Conservation (phyloP, 2,797 vertebrate genomes). For the Zalophus californianus region DNA sequence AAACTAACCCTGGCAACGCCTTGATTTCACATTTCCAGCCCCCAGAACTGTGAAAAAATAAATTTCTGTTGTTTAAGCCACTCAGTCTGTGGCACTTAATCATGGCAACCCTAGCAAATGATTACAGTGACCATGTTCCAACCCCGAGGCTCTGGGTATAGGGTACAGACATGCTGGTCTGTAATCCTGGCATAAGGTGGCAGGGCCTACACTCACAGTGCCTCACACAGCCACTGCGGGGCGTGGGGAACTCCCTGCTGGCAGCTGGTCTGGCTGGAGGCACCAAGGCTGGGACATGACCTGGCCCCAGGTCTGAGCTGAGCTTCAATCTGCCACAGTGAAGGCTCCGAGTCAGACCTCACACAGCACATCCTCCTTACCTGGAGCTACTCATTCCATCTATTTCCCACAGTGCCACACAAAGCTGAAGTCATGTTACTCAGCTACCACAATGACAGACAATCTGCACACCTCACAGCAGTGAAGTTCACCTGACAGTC, state of each 20-base stretch:
- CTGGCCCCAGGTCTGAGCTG: not conserved
- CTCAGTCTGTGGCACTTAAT: not conserved
- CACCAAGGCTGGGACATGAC: not conserved
- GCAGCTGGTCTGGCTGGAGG: not conserved
- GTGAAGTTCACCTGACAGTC: not conserved
- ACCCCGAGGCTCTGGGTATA: not conserved
- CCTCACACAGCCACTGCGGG: not conserved
- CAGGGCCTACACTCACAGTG: not conserved
- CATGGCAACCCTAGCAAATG: not conserved
- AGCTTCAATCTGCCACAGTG: not conserved
- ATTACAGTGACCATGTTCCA: not conserved
- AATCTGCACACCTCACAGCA: not conserved
- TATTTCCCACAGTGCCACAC: not conserved
- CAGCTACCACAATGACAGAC: not conserved
- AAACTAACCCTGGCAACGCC: not conserved
- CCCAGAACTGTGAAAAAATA: not conserved
- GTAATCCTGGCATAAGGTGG: not conserved
- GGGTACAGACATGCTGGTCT: not conserved
- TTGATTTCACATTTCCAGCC: not conserved
- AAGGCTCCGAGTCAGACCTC: not conserved
- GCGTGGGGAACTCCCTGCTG: not conserved
- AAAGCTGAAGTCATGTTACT: not conserved
- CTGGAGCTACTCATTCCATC: not conserved
- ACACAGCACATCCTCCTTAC: not conserved
- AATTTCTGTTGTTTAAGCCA: not conserved